phyloP scores from a whole-genome alignment of 2,888 invertebrate species.

The Drosophila differens region DNA sequence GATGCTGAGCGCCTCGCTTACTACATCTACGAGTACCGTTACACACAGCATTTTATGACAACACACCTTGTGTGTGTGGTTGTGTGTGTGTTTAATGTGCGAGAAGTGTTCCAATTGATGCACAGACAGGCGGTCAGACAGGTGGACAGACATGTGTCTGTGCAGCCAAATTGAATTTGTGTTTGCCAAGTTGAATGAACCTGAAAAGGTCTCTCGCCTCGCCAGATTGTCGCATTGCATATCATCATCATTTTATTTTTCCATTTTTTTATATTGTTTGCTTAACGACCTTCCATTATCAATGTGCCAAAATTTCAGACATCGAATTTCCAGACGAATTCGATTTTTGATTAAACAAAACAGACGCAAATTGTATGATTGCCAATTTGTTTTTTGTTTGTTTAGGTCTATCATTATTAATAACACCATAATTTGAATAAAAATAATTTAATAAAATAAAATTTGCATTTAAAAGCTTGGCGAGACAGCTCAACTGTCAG shows the following conservation, averaged over 20 bases:
- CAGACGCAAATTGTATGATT: conserved; percentile 41
- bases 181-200: conserved; percentile 69
- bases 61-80: conserved; percentile 48
- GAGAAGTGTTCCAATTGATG: conserved; percentile 52
- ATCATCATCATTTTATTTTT: conserved; percentile 11
- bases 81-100: conserved; percentile 30
- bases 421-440: background rate
- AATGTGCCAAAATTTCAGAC: conserved; percentile 11
- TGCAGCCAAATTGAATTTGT: conserved; percentile 68
- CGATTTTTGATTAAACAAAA: conserved; percentile 16
- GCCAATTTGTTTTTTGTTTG: conserved; percentile 31
- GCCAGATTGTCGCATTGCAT: conserved; percentile 48
- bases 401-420: background rate
- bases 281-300: conserved; percentile 14
- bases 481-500: background rate
- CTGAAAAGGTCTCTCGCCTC: conserved; percentile 47
- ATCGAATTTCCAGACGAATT: background rate
- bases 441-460: background rate
- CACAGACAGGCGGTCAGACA: conserved; percentile 22
- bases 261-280: background rate
- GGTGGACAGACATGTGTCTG: conserved; percentile 12
- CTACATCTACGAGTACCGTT: conserved; percentile 69
- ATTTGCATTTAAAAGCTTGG: background rate
- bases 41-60: conserved; percentile 58
- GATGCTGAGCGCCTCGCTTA: conserved; percentile 63